Evolutionary conservation across 2,797 vertebrate genomes (phyloP), one percentile per base, ranked within the genome.

Genomic region (Acestrorhynchus altus): DNA sequence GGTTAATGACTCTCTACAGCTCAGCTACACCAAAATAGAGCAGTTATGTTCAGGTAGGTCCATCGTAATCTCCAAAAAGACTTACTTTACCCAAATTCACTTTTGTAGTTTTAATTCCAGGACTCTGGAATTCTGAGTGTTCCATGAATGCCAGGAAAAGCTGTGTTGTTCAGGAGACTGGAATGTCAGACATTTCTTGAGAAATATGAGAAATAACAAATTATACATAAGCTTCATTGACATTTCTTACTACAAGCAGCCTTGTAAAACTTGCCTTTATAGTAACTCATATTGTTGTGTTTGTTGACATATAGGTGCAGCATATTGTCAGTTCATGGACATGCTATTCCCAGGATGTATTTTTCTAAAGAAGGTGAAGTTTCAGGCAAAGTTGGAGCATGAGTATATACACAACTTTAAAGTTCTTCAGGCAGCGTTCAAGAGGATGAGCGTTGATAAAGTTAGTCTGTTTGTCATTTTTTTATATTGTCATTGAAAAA

Each of bases 291-390:
- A 54, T 20, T 13, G 10, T 31, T 68, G 3, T 28, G 39, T 56
- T 46, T 71, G 15, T 77, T 72, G 74, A 79, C 80, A 83, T 82
- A 0, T 89, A 98, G 98, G 98, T 63, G 97, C 95, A 10, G 95
- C 98, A 0, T 98, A 98, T 61, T 99, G 98, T 93, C 98, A 99
- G 93, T 98, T 99, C 92, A 99, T 99, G 98, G 98, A 99, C 91
- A 98, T 99, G 96, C 92, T 99, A 85, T 99, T 99, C 85, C 96
- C 98, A 0, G 98, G 98, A 61, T 98, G 96, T 46, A 94, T 99
- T 83, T 95, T 97, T 82, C 91, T 99, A 87, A 96, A 98, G 87
- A 99, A 97, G 91, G 97, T 99, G 86, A 99, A 99, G 90, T 99
- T 99, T 88, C 97, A 99, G 90, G 97, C 97, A 82, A 98, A 97